Conservation (phyloP, 2,888 invertebrate genomes). For the Mamestra brassicae region DNA sequence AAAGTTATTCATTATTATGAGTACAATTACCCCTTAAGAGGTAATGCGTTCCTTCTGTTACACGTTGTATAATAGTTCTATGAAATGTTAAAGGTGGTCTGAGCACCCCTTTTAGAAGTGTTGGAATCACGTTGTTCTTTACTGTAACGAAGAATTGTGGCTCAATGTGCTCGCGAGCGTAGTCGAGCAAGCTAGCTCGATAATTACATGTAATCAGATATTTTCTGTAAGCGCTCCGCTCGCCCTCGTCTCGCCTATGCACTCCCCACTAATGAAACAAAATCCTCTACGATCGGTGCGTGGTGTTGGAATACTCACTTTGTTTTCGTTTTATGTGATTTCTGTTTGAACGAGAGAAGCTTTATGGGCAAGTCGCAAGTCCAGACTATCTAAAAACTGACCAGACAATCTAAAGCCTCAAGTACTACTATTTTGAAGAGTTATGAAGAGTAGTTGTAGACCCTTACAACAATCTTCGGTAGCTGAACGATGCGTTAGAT, state of each 20-base stretch:
- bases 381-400: too few relatives aligned
- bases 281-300: conserved; percentile 69
- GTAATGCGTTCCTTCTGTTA: too few relatives aligned
- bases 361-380: too few relatives aligned
- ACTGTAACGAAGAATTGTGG: conserved; percentile 48
- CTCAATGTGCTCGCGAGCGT: conserved; percentile 28
- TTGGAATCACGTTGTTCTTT: background rate
- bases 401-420: too few relatives aligned
- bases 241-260: conserved; percentile 78
- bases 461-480: too few relatives aligned
- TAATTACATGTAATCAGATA: conserved; percentile 91
- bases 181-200: conserved; percentile 45
- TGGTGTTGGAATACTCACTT: conserved; percentile 29
- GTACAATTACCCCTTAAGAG: too few relatives aligned
- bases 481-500: too few relatives aligned
- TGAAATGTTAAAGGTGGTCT: background rate
- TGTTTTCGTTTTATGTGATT: conserved; percentile 22
- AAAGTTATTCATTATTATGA: too few relatives aligned
- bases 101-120: background rate
- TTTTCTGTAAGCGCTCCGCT: conserved; percentile 86
- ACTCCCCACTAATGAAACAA: conserved; percentile 86
- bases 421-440: too few relatives aligned
- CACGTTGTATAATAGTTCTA: too few relatives aligned
- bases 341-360: background rate
- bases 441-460: too few relatives aligned